Base-by-base conservation (phyloP, 1,140 invertebrate genomes). In the Drosophila malerkotliana region DNA sequence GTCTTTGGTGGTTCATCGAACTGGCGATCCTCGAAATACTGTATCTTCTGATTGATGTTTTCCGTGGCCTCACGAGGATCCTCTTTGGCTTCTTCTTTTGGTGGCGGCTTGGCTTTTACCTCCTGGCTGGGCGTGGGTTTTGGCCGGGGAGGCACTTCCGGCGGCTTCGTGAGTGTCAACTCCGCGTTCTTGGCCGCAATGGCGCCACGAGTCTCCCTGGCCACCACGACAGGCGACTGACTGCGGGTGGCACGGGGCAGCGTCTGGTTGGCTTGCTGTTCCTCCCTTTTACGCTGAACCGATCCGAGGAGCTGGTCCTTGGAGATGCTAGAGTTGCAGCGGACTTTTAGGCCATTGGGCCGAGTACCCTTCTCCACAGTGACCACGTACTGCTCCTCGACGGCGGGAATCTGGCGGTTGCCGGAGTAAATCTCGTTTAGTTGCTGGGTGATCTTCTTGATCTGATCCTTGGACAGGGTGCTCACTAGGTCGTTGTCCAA, bases 401-500 rank as follows among this genome's bases (percentile, higher is more conserved):
- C 69, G 5, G 47, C 51, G 0, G 69, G 37, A 0, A 15, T 39
- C 12, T 93, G 95, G 0, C 83, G 72, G 14, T 89, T 79, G 4
- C 79, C 84, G 28, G 95, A 95, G 67, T 97, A 97, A 44, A 97
- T 97, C 74, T 97, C 96, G 72, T 95, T 96, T 4, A 97, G 88
- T 79, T 97, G 96, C 81, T 94, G 94, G 90, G 97, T 97, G 32
- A 97, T 93, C 21, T 95, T 95, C 79, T 94, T 96, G 0, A 97
- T 95, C 92, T 97, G 96, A 75, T 97, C 96, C 91, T 96, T 94
- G 1, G 96, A 96, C 44, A 97, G 92, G 82, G 96, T 97, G 79
- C 96, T 97, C 94, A 96, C 97, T 34, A 97, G 93, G 52, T 95
- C 94, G 76, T 94, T 95, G 34, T 95, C 96, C 18, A 96, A 94